These are phyloP conservation scores for Bactericera cockerelli DNA, from an alignment of 1,140 invertebrate species.

Conservation along the genomic window DNA sequence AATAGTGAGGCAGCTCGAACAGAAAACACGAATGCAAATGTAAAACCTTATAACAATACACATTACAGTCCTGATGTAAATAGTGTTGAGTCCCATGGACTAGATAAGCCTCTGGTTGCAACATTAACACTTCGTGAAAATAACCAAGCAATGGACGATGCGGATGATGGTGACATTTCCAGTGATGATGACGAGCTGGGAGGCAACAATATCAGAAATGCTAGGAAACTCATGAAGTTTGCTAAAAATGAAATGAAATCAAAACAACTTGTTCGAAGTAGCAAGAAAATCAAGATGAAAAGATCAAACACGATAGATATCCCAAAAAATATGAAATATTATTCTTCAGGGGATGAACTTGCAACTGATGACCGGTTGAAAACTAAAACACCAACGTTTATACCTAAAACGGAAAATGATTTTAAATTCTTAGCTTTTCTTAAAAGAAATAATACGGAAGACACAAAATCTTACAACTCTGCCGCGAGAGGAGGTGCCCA, in stretches of 20 bases:
- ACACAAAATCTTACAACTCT: constrained; percentile 21
- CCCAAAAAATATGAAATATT: constrained; percentile 46
- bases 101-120: background rate
- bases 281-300: constrained; percentile 62
- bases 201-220: background rate
- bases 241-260: constrained; percentile 25
- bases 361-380: constrained; percentile 18
- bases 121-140: constrained; percentile 1
- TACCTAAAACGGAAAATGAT: constrained; percentile 69
- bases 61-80: background rate
- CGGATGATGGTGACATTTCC: constrained; percentile 22
- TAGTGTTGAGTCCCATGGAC: background rate
- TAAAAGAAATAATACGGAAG: constrained; percentile 35
- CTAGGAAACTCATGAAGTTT: background rate
- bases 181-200: constrained; percentile 22
- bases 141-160: constrained; percentile 8
- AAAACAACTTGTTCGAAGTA: constrained; percentile 24
- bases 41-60: background rate
- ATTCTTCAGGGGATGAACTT: constrained; percentile 24
- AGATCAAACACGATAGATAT: constrained; percentile 77
- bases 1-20: background rate
- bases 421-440: constrained; percentile 68
- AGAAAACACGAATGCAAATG: background rate
- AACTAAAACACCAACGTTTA: constrained; percentile 38
- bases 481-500: constrained; percentile 28